Conservation (phyloP, 1,140 invertebrate genomes). For the Trypoxylus dichotomus region DNA sequence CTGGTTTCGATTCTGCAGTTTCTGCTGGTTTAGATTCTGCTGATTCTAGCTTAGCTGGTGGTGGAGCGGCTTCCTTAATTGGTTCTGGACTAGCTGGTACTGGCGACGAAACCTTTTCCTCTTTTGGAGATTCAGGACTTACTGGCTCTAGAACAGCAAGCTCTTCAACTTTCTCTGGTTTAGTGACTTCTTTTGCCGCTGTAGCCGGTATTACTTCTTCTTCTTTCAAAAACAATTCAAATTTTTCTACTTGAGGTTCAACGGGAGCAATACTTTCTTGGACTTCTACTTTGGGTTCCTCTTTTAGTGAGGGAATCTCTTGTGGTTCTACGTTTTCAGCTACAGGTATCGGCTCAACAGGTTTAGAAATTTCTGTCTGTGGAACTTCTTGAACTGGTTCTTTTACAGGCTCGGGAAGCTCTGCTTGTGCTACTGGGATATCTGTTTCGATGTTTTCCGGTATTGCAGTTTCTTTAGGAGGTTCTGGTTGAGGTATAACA, state of each 20-base stretch:
- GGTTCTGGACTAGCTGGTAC: slow-evolving; percentile 2
- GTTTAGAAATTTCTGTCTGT: slow-evolving; percentile 35
- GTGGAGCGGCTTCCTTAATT: not conserved
- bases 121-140: not conserved
- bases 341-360: slow-evolving; percentile 14
- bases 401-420: not conserved
- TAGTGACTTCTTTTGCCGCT: not conserved
- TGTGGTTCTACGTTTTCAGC: too few relatives aligned
- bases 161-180: not conserved
- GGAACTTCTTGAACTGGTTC: slow-evolving; percentile 21
- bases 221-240: not conserved
- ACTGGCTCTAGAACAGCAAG: not conserved
- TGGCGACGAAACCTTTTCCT: not conserved
- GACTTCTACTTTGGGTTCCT: slow-evolving; percentile 6
- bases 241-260: not conserved
- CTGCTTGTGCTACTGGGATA: slow-evolving; percentile 31
- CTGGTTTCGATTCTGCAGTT: too few relatives aligned
- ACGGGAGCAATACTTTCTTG: not conserved
- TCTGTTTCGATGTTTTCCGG: not conserved
- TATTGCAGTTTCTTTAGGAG: not conserved
- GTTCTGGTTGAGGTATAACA: not conserved
- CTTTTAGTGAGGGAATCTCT: not conserved
- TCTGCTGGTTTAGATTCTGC: too few relatives aligned
- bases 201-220: not conserved
- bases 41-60: not conserved